These are phyloP conservation scores for Macrotis lagotis DNA, from an alignment of 2,113 vertebrate genomes.

Conservation along the genomic window DNA sequence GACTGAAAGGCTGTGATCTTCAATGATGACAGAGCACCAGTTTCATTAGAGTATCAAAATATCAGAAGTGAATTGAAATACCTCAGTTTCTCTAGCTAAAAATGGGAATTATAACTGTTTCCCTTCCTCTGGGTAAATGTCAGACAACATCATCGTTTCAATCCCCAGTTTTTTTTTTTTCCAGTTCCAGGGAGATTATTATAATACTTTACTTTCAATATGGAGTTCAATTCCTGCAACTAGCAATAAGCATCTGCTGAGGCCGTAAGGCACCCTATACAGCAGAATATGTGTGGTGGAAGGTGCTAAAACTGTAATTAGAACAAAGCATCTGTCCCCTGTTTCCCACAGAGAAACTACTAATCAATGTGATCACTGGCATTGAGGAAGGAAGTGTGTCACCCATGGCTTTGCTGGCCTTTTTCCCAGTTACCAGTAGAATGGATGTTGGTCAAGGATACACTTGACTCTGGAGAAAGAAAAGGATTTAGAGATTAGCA, in stretches of 20 bases:
- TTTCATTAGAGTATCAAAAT: not conserved
- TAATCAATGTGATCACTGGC: slow-evolving; percentile 65
- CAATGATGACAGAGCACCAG: not conserved
- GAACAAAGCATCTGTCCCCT: slow-evolving; percentile 71
- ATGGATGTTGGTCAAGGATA: slow-evolving; percentile 33
- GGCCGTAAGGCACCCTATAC: slow-evolving; percentile 61
- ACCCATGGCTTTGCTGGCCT: slow-evolving; percentile 62
- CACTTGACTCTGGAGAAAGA: slow-evolving; percentile 16
- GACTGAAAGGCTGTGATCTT: not conserved
- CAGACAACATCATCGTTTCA: not conserved
- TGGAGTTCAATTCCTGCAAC: slow-evolving; percentile 53
- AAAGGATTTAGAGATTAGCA: not conserved
- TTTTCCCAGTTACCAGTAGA: slow-evolving; percentile 51
- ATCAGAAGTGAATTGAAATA: not conserved
- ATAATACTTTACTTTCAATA: slow-evolving; percentile 58
- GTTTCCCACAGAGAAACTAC: slow-evolving; percentile 57
- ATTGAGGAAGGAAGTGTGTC: slow-evolving; percentile 42
- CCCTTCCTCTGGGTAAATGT: slow-evolving; percentile 16
- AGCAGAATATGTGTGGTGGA: slow-evolving; percentile 66
- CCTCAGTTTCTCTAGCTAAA: not conserved
- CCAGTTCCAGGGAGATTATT: slow-evolving; percentile 40
- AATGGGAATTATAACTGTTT: not conserved
- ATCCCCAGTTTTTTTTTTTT: not conserved
- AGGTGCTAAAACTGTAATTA: slow-evolving; percentile 76
- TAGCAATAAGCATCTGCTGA: slow-evolving; percentile 65